Percentiles rank a stretch among this genome's conserved stretches.
These are phyloP conservation scores for Alviniconcha strummeri DNA, from an alignment of 2,888 invertebrate species.

Conservation along the genomic window DNA sequence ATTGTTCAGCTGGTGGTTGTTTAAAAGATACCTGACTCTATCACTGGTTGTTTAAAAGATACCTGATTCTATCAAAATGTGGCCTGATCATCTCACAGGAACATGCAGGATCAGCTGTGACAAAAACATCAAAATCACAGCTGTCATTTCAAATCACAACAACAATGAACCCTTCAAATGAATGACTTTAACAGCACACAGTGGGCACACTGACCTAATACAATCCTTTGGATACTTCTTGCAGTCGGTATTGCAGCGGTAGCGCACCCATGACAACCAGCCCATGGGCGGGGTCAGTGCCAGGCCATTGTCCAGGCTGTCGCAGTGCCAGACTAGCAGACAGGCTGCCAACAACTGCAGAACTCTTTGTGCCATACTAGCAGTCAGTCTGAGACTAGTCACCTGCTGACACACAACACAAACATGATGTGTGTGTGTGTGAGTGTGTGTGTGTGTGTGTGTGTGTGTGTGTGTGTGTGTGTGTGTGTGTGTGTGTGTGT, in stretches of 20 bases:
- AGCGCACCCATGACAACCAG: conserved; percentile 72
- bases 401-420: no score
- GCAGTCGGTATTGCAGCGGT: conserved; percentile 68
- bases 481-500: no score
- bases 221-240: conserved; percentile 66
- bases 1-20: no score
- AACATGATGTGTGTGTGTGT: no score
- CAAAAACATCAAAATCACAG: neutral
- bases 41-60: neutral
- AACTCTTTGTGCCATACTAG: no score
- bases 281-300: conserved; percentile 72
- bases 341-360: no score
- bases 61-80: neutral
- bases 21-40: neutral
- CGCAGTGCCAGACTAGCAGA: no score
- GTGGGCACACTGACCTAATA: conserved; percentile 56
- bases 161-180: neutral
- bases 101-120: no score
- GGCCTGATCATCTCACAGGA: no score
- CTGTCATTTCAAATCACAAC: neutral
- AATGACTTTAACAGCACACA: neutral
- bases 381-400: no score
- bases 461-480: no score
- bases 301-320: conserved; percentile 67
- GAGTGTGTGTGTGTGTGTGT: no score